These are phyloP conservation scores for Sinosuthora webbiana DNA, from an alignment of 2,113 vertebrate genomes.

Conservation along the genomic window DNA sequence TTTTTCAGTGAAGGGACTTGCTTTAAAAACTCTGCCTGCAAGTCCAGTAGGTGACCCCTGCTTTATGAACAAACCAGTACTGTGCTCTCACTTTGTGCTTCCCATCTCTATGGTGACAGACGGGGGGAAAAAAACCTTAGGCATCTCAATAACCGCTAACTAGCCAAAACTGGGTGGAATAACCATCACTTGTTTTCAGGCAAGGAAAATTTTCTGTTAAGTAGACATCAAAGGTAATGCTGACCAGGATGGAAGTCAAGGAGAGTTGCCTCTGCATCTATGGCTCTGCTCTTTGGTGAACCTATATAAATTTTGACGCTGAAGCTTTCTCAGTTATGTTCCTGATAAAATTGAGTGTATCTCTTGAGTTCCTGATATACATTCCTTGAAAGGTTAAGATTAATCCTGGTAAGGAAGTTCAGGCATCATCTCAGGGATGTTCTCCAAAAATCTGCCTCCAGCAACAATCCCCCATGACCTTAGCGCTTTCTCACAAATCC, in stretches of 20 bases:
- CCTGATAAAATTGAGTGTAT: background rate
- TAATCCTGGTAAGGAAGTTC: background rate
- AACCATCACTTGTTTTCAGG: background rate
- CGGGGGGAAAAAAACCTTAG: rapidly evolving
- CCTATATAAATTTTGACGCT: background rate
- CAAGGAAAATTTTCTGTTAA: background rate
- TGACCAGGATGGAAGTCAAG: background rate
- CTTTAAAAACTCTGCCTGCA: background rate
- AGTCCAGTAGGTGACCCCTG: background rate
- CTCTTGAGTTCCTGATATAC: background rate
- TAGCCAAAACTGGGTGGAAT: background rate
- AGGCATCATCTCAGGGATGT: background rate
- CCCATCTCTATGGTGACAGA: background rate
- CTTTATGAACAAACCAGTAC: background rate
- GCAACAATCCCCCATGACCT: background rate
- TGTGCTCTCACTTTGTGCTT: background rate
- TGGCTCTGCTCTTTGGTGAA: background rate
- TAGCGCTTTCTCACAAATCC: background rate
- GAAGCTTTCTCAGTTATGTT: background rate
- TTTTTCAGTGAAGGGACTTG: background rate
- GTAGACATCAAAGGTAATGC: background rate
- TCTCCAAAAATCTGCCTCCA: background rate
- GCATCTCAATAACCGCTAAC: background rate
- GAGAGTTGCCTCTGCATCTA: background rate
- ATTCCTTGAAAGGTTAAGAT: background rate